Evolutionary conservation across 2,888 invertebrate genomes (phyloP).

Genomic region (Margaritifera margaritifera): DNA sequence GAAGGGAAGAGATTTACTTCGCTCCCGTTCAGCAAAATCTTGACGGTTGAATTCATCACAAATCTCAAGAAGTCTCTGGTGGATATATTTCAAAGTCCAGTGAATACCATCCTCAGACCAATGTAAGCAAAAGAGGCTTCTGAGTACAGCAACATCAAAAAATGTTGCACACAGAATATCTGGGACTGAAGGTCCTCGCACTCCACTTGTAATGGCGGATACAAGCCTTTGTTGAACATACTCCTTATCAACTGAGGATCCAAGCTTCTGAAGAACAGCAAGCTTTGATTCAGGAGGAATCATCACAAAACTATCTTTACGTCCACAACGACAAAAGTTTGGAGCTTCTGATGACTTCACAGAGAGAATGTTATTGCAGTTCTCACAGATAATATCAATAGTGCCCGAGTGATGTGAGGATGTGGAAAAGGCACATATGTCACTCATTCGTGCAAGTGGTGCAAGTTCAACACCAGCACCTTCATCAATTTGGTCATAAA

Average conservation of each 20-base stretch:
- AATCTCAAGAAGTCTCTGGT: slow-evolving; percentile 84
- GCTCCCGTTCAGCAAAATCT: slow-evolving; percentile 83
- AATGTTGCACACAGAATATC: slow-evolving; percentile 83
- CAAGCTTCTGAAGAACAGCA: slow-evolving; percentile 50
- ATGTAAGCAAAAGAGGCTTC: slow-evolving; percentile 95
- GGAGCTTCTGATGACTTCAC: slow-evolving; percentile 48
- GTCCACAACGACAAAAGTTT: slow-evolving; percentile 54
- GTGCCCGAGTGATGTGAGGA: slow-evolving; percentile 60
- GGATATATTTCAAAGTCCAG: slow-evolving; percentile 86
- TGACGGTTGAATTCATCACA: slow-evolving; percentile 86
- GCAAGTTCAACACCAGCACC: slow-evolving; percentile 47
- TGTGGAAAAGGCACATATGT: slow-evolving; percentile 66
- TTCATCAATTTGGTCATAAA: slow-evolving; percentile 10
- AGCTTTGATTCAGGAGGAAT: slow-evolving; percentile 52
- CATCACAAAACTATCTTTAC: slow-evolving; percentile 59
- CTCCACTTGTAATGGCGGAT: slow-evolving; percentile 63
- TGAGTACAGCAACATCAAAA: slow-evolving; percentile 94
- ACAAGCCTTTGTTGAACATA: slow-evolving; percentile 80
- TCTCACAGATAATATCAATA: slow-evolving; percentile 69
- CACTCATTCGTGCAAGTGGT: slow-evolving; percentile 73
- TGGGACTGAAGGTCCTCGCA: slow-evolving; percentile 46
- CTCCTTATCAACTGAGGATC: slow-evolving; percentile 79
- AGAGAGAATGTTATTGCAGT: slow-evolving; percentile 69
- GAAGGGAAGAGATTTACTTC: slow-evolving; percentile 90
- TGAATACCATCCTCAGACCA: slow-evolving; percentile 99